Conservation (phyloP, 1,140 invertebrate genomes). For the Drusus annulatus region DNA sequence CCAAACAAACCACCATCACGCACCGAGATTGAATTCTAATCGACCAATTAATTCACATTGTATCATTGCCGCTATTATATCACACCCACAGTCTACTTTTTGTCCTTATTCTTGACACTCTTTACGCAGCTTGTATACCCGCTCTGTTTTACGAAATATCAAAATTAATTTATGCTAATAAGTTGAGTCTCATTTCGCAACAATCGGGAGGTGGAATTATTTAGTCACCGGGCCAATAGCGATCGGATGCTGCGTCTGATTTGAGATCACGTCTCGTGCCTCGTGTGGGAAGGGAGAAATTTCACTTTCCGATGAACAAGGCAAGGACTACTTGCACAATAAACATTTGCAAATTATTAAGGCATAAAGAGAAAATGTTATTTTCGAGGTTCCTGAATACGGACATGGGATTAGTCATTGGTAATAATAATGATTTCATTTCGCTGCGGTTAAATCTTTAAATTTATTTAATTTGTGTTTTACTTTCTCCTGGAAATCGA, state of each 20-base stretch:
- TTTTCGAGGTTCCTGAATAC: neutral
- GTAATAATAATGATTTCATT: neutral
- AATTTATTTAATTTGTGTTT: neutral
- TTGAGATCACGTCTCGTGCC: neutral
- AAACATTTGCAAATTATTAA: slow-evolving; percentile 34
- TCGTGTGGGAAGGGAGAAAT: slow-evolving; percentile 49
- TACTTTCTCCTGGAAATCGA: no score
- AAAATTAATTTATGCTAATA: slow-evolving; percentile 43
- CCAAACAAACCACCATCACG: slow-evolving; percentile 13
- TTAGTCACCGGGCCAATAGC: slow-evolving; percentile 8
- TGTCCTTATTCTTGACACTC: slow-evolving; percentile 1
- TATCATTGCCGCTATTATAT: slow-evolving; percentile 35
- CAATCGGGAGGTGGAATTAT: neutral
- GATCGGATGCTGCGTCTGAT: slow-evolving; percentile 31
- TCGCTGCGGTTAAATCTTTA: neutral
- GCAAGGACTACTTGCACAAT: slow-evolving; percentile 53
- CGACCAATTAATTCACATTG: slow-evolving; percentile 11
- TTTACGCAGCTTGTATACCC: slow-evolving; percentile 25
- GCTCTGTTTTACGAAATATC: slow-evolving; percentile 27
- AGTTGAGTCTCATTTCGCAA: neutral
- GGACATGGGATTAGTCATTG: neutral
- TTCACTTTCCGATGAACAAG: slow-evolving; percentile 58
- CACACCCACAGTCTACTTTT: slow-evolving; percentile 31
- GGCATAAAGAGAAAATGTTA: slow-evolving; percentile 29
- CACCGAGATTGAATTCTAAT: slow-evolving; percentile 31